Evolutionary conservation across 2,888 invertebrate species (phyloP).

Genomic region (Eulithis testata): DNA sequence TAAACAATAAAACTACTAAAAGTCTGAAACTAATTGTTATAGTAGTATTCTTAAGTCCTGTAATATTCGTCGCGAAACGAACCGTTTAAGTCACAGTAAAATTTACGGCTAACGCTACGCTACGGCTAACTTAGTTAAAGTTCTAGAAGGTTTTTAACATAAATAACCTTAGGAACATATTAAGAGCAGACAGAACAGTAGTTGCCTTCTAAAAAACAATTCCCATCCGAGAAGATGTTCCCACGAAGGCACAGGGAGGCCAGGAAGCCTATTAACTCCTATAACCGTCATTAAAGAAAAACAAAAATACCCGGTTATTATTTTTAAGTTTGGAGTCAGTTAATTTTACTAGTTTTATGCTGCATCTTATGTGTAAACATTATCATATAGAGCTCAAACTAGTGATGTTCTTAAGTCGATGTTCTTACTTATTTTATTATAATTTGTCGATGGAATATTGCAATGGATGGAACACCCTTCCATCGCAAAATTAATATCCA

Average conservation of each 20-base stretch:
- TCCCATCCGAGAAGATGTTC: conserved; percentile 52
- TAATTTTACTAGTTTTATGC: conserved; percentile 62
- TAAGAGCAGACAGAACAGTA: conserved; percentile 27
- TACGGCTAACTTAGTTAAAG: too few species aligned
- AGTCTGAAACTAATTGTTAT: too few species aligned
- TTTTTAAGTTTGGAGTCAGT: conserved; percentile 66
- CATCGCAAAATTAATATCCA: conserved; percentile 31
- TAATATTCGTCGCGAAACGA: too few species aligned
- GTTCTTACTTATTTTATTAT: background rate
- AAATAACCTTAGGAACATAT: background rate
- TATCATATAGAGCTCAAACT: conserved; percentile 12
- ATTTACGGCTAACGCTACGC: too few species aligned
- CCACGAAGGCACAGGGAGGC: conserved; percentile 66
- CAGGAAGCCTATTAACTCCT: conserved; percentile 70
- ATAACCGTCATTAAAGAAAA: conserved; percentile 76
- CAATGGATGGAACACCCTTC: conserved; percentile 17
- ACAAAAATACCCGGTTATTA: conserved; percentile 72
- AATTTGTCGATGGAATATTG: conserved; percentile 7
- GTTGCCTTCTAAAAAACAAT: conserved; percentile 32
- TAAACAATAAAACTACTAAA: background rate
- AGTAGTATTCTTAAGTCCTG: too few species aligned
- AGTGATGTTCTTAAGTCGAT: background rate
- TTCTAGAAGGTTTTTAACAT: background rate
- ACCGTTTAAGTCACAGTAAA: too few species aligned
- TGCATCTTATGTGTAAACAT: conserved; percentile 50